Evolutionary conservation across 1,140 invertebrate species (phyloP), one percentile per base, ranked within the genome.

Genomic region (Drosophila kikkawai): DNA sequence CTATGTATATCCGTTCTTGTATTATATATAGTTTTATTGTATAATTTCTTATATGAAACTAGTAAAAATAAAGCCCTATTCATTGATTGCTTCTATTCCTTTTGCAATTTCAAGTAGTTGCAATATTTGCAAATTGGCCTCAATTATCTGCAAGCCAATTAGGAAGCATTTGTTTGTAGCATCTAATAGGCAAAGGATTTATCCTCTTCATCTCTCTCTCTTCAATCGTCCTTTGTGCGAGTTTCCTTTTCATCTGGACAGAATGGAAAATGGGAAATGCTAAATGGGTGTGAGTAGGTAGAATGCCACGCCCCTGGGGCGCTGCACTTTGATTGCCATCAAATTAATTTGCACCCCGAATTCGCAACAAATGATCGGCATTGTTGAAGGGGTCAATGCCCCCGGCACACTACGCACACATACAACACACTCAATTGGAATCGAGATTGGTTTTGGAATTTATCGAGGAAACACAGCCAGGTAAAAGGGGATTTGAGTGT

Each of bases 331-430:
- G 73, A 71, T 82, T 66, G 73, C 57, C 50, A 17, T 63, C 13
- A 64, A 76, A 84, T 70, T 84, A 79, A 61, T 84, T 81, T 73
- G 82, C 82, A 84, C 74, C 78, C 78, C 56, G 51, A 70, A 65
- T 76, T 76, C 41, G 78, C 79, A 45, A 80, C 78, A 69, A 77
- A 68, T 77, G 56, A 68, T 77, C 63, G 22, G 56, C 39, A 69
- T 77, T 77, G 53, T 75, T 44, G 11, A 39, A 48, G 39, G 37
- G 74, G 57, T 76, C 73, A 76, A 41, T 76, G 74, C 60, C 59
- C 74, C 36, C 73, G 32, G 45, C 34, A 47, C 12, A 4, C 34
- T 5, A 7, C 26, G 9, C 47, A 26, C 13, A 22, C 44, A 22
- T 12, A 7, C 19, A 15, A 5, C 29, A 51, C 7, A 39, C 9